Conservation (phyloP, 2,888 invertebrate genomes). For the Carterocephalus palaemon region DNA sequence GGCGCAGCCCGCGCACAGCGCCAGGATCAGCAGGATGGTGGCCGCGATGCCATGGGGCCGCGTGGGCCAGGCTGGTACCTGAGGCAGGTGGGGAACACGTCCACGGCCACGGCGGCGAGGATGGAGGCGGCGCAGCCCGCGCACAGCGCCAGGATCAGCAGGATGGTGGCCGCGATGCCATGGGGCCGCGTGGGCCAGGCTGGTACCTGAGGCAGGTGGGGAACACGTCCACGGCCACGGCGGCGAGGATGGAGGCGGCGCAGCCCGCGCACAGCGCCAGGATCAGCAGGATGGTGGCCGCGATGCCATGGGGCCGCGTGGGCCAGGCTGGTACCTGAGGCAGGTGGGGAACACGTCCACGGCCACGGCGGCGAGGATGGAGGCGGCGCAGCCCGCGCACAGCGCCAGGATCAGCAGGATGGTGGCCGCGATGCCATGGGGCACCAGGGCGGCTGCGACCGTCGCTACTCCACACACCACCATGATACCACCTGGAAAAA, state of each 20-base stretch:
- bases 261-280: constrained; percentile 66
- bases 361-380: constrained; percentile 66
- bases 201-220: constrained; percentile 64
- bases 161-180: no score
- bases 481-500: constrained; percentile 46
- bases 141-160: no score
- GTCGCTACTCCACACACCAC: constrained; percentile 60
- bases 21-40: no score
- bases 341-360: constrained; percentile 70
- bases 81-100: no score
- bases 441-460: constrained; percentile 54
- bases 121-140: no score
- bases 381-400: constrained; percentile 67
- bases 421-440: constrained; percentile 57
- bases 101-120: no score
- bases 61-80: no score
- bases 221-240: constrained; percentile 68
- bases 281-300: no score
- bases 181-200: no score
- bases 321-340: constrained; percentile 59
- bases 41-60: no score
- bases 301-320: no score
- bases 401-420: constrained; percentile 59
- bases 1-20: no score
- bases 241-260: constrained; percentile 66